Evolutionary conservation across 2,113 vertebrate genomes (phyloP), one percentile per base, ranked within the genome.

Genomic region (Dissostichus mawsoni): DNA sequence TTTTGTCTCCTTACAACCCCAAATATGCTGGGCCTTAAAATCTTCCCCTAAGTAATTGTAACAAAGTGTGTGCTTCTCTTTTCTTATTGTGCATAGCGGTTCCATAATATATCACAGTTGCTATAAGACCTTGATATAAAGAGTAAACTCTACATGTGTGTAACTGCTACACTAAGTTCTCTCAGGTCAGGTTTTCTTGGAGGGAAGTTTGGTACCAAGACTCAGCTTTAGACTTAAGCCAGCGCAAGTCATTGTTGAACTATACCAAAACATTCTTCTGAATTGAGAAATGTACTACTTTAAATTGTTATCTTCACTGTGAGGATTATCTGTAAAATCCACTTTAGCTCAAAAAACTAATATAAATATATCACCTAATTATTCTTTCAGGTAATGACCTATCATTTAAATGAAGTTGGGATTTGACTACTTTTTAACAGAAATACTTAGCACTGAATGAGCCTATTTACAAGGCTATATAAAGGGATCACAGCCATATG

Each of bases 401-500:
- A 51, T 4, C 8, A 6, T 56, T 11, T 16, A 47, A 20, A 64
- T 58, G 1, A 5, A 14, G 36, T 11, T 48, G 17, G 55, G 48
- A 69, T 66, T 41, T 44, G 18, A 53, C 13, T 44, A 13, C 47
- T 33, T 18, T 74, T 13, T 4, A 47, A 63, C 59, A 70, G 23
- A 69, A 58, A 58, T 18, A 29, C 20, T 50, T 20, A 67, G 47
- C 45, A 3, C 18, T 73, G 59, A 74, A 80, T 69, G 25, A 78
- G 41, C n/a, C 53, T 56, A 48, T 88, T 81, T 78, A 80, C 66
- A 55, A 78, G 50, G 14, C 59, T 76, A 33, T 51, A 81, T 65
- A 72, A 82, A 50, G 47, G 29, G 68, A 78, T 76, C 50, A 23
- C 71, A 81, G 44, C 57, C 16, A 48, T 75, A 48, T 70, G 64